Percentiles rank a stretch among this genome's conserved stretches.
Conservation (phyloP, 2,797 vertebrate genomes). For the Amazonetta brasiliensis region DNA sequence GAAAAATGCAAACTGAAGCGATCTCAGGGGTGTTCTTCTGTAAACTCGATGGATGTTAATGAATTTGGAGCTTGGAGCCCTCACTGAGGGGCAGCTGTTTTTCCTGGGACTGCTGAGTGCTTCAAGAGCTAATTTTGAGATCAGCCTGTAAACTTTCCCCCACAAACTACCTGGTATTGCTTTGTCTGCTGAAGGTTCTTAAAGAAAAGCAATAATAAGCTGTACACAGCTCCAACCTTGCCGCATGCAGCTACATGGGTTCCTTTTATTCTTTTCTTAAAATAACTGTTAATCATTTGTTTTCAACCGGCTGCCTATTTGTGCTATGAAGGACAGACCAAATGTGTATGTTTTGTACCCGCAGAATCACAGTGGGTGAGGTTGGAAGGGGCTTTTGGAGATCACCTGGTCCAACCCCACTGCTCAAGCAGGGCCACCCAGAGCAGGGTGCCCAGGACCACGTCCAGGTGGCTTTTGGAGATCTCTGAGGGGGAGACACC, state of each 20-base stretch:
- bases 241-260: background rate
- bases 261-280: background rate
- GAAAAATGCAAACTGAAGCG: background rate
- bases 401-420: background rate
- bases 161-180: background rate
- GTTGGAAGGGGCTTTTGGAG: background rate
- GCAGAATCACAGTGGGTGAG: background rate
- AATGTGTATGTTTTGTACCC: background rate
- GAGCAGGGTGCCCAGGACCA: background rate
- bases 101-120: background rate
- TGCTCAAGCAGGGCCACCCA: background rate
- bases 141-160: background rate
- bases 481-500: background rate
- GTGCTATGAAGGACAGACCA: background rate
- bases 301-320: background rate
- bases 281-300: accelerated
- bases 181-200: background rate
- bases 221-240: accelerated
- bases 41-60: background rate
- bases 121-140: background rate
- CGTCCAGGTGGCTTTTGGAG: background rate
- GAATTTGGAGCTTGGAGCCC: background rate
- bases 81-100: background rate
- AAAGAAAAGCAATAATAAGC: background rate
- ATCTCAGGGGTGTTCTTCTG: background rate